phyloP scores from a whole-genome alignment of 2,888 invertebrate species.

The Pheosia gnoma region DNA sequence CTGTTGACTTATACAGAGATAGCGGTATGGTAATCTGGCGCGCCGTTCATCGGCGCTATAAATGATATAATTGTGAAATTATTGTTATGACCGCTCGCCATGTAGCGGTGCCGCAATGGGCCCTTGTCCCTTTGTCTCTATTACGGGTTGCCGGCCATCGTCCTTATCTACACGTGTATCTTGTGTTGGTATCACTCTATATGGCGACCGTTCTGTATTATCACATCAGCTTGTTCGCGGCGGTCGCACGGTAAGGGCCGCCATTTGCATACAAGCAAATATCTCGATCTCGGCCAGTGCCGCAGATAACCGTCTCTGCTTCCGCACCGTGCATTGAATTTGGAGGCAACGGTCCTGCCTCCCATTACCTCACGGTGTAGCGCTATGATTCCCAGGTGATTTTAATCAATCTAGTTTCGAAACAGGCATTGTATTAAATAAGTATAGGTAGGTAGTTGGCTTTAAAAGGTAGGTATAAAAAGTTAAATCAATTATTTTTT shows the following conservation, averaged over 20 bases:
- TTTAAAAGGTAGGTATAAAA: too few species aligned
- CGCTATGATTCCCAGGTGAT: slow-evolving; percentile 77
- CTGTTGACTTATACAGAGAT: slow-evolving; percentile 51
- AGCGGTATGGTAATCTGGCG: slow-evolving; percentile 39
- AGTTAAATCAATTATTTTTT: too few species aligned
- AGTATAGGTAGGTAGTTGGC: too few species aligned
- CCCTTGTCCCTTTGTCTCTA: slow-evolving; percentile 76
- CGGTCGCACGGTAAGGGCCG: slow-evolving; percentile 76
- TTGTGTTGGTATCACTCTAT: slow-evolving; percentile 77
- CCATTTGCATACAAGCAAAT: slow-evolving; percentile 82
- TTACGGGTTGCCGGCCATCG: slow-evolving; percentile 65
- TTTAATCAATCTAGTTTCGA: slow-evolving; percentile 59
- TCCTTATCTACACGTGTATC: slow-evolving; percentile 79
- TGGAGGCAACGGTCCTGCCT: slow-evolving; percentile 65
- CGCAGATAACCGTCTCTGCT: slow-evolving; percentile 72
- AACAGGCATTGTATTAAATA: slow-evolving; percentile 12
- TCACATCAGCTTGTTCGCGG: slow-evolving; percentile 73
- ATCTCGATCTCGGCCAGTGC: slow-evolving; percentile 73
- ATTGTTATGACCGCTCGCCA: slow-evolving; percentile 46
- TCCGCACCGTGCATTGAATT: slow-evolving; percentile 78
- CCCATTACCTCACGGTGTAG: slow-evolving; percentile 72
- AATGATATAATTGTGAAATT: slow-evolving; percentile 48
- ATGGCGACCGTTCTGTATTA: slow-evolving; percentile 76
- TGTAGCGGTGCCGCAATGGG: slow-evolving; percentile 48
- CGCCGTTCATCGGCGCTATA: slow-evolving; percentile 40